Percentiles rank a stretch among this genome's conserved stretches.
These are phyloP conservation scores for Brachyistius frenatus DNA, from an alignment of 2,113 vertebrate species.

Conservation along the genomic window DNA sequence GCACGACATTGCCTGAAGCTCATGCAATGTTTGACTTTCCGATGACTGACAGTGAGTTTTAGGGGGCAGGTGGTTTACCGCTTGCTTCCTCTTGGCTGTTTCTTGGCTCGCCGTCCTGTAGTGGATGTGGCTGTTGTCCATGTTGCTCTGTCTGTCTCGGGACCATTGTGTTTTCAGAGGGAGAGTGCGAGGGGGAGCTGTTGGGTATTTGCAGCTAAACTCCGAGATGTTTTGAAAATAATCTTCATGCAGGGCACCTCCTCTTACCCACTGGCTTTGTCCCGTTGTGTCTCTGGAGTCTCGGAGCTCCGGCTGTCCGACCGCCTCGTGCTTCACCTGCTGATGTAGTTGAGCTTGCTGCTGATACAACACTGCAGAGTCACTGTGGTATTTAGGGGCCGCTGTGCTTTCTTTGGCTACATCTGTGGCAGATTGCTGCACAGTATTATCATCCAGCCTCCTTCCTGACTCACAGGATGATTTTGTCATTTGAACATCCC, in stretches of 20 bases:
- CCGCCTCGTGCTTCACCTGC: constrained; percentile 32
- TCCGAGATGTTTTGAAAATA: constrained; percentile 51
- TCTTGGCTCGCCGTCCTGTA: constrained; percentile 78
- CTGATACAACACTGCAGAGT: constrained; percentile 16
- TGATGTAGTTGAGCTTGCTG: constrained; percentile 33
- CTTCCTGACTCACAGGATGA: constrained; percentile 53
- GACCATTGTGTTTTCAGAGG: constrained; percentile 82
- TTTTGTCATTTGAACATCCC: constrained; percentile 49
- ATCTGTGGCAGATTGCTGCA: constrained; percentile 22
- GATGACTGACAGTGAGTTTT: constrained; percentile 76
- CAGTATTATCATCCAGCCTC: constrained; percentile 28
- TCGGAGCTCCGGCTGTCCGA: constrained; percentile 55
- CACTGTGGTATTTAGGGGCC: constrained; percentile 9
- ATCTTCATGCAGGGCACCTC: constrained; percentile 29
- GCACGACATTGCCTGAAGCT: constrained; percentile 76
- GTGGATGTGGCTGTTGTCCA: constrained; percentile 81
- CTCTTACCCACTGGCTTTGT: constrained; percentile 40
- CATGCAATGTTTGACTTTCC: constrained; percentile 85
- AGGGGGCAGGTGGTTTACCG: constrained; percentile 81
- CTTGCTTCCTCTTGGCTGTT: constrained; percentile 82
- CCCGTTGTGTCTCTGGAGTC: constrained; percentile 41
- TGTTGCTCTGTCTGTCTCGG: constrained; percentile 75
- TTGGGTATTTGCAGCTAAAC: constrained; percentile 59
- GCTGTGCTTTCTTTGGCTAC: constrained; percentile 38
- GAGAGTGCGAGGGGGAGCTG: constrained; percentile 77